Evolutionary conservation across 1,140 invertebrate genomes (phyloP), one percentile per base, ranked within the genome.

Genomic region (Leptinotarsa undecemlineata): DNA sequence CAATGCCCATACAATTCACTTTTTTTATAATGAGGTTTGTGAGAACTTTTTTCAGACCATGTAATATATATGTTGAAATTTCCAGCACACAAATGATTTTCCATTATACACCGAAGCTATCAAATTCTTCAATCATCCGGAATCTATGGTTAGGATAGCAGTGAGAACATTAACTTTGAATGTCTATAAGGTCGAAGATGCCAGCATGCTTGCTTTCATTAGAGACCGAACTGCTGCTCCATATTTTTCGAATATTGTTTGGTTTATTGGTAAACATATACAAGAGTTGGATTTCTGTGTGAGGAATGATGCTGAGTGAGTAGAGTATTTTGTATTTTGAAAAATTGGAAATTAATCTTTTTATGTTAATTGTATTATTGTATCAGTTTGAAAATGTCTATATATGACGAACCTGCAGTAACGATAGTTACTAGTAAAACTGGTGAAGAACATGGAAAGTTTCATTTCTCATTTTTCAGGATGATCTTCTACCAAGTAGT

Each of bases 181-280:
- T 88, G 97, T 99, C 0, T 99, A 98, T 84, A 89, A 90, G 89
- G 96, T 99, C 33, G 94, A 98, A 84, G 97, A 99, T 87, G 91
- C 92, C 71, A 95, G 95, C 42, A 99, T 99, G 97, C 86, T 98
- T 67, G 90, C 93, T 76, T 99, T 99, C 86, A 98, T 99, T 78
- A 89, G 96, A 81, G 95, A 98, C 85, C 91, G 94, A 87, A 98
- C 98, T 66, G 96, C 97, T 62, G 95, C 96, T 23, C 96, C 97
- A 13, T 99, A 99, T 87, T 99, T 99, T 84, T 98, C 96, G 76
- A 99, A 99, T 87, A 89, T 99, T 26, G 97, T 99, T n/a, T 98
- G 97, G 96, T 98, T 99, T 82, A 98, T 99, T 84, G 98, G 97
- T 68, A 98, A 97, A 87, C 97, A 99, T 85, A 97, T 99, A 73